These are phyloP conservation scores for Digitonthophagus gazella DNA, from an alignment of 2,888 invertebrate genomes.

Conservation along the genomic window DNA sequence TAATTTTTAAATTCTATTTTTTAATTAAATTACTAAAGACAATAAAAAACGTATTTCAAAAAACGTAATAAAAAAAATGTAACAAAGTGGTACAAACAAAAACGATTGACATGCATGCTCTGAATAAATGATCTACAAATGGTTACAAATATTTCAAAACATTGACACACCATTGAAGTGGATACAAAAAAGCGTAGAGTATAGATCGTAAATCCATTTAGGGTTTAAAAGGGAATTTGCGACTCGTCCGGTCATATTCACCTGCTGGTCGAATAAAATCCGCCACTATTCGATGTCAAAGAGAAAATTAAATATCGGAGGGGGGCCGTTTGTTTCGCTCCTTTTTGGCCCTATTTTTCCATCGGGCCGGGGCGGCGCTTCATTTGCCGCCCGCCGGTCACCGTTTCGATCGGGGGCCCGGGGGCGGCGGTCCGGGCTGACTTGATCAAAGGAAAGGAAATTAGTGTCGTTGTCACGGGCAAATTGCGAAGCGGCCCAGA, in stretches of 20 bases:
- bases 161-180: no score
- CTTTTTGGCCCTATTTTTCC: constrained; percentile 7
- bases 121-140: no score
- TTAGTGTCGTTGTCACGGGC: constrained; percentile 16
- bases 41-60: no score
- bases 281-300: background rate
- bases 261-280: background rate
- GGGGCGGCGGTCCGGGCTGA: constrained; percentile 4
- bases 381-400: constrained; percentile 10
- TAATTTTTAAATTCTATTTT: background rate
- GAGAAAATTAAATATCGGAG: constrained; percentile 15
- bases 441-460: constrained; percentile 15
- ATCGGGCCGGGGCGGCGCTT: background rate
- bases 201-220: background rate
- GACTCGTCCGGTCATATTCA: background rate
- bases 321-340: constrained; percentile 4
- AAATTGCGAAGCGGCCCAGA: constrained; percentile 3
- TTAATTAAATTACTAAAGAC: no score
- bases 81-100: no score
- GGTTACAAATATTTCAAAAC: no score
- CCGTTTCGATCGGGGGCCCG: background rate
- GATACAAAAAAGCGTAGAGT: no score
- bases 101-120: no score
- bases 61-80: no score
- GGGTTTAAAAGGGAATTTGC: background rate